Conservation (phyloP, 2,888 invertebrate genomes). For the Ernsta delagoae region DNA sequence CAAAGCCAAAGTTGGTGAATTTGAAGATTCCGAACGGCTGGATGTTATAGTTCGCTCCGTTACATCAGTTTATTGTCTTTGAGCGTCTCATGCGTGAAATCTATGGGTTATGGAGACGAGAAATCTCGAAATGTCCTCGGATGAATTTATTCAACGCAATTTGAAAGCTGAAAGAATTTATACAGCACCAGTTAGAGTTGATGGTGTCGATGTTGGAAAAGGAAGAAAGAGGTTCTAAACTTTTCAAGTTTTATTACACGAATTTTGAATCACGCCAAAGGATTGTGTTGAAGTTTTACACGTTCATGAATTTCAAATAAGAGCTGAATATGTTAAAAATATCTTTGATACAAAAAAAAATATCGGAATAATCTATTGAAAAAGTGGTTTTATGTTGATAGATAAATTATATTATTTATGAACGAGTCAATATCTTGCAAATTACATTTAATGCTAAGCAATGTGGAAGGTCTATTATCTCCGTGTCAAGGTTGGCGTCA, state of each 20-base stretch:
- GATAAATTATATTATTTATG: too few species aligned
- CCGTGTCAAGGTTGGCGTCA: too few species aligned
- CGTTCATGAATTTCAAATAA: background rate
- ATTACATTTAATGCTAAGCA: too few species aligned
- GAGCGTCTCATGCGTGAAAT: slow-evolving; percentile 55
- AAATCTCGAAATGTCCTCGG: slow-evolving; percentile 40
- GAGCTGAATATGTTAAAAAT: too few species aligned
- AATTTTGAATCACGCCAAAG: slow-evolving; percentile 19
- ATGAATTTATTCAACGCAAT: slow-evolving; percentile 43
- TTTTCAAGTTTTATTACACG: slow-evolving; percentile 28
- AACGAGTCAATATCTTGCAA: too few species aligned
- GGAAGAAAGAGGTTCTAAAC: slow-evolving; percentile 18
- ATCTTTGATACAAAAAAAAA: too few species aligned
- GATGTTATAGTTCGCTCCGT: slow-evolving; percentile 64
- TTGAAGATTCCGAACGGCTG: slow-evolving; percentile 67
- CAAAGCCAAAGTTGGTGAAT: slow-evolving; percentile 69
- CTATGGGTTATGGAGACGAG: slow-evolving; percentile 49
- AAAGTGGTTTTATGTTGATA: too few species aligned
- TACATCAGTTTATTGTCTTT: slow-evolving; percentile 69
- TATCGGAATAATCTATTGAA: too few species aligned
- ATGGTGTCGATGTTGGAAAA: slow-evolving; percentile 18
- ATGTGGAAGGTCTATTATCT: too few species aligned
- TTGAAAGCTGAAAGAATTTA: slow-evolving; percentile 32
- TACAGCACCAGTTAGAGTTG: slow-evolving; percentile 23
- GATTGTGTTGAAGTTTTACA: slow-evolving; percentile 1